Evolutionary conservation across 2,888 invertebrate species (phyloP), one percentile per base, ranked within the genome.

Genomic region (Eupithecia insigniata): DNA sequence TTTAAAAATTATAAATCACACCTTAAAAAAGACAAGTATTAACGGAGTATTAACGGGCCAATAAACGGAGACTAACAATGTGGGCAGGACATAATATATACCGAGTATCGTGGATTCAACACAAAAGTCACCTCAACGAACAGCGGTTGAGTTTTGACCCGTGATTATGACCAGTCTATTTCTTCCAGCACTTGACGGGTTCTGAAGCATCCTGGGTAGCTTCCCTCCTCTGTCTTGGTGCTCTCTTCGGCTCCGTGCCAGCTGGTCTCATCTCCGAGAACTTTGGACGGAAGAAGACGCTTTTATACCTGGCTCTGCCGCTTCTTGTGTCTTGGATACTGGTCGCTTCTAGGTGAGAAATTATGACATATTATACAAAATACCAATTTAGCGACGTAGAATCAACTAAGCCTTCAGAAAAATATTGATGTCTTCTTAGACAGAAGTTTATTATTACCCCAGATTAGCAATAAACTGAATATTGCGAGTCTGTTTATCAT

Each of bases 301-400:
- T 95, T 39, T 89, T 95, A 18, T 90, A 95, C 70, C 81, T 95
- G 22, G 93, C 95, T 0, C 75, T 95, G 39, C 95, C 95, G 0
- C 80, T 95, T 10, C 84, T 95, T 0, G 90, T 94, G 0, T 95
- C 95, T 0, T 95, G 95, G 95, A 89, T 95, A 51, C 83, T 95
- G 28, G 95, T 95, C 0, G 95, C 95, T 72, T 95, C 93, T 2
- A 94, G 95, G 95, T 95, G 83, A 67, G 64, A 55, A 12, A 0
- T 34, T 36, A 22, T 4, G 3, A 36, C 22, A 22, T 32, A 14
- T 30, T 30, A n/a, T n/a, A n/a, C n/a, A n/a, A n/a, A n/a, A n/a
- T n/a, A n/a, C n/a, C n/a, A n/a, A n/a, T 32, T 61, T 61, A 39
- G 3, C 16, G 16, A 14, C 39, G 39, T 39, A 4, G 39, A 2